Percentiles rank a stretch among this genome's conserved stretches.
These are phyloP conservation scores for Laspeyria flexula DNA, from an alignment of 2,888 invertebrate species.

Conservation along the genomic window DNA sequence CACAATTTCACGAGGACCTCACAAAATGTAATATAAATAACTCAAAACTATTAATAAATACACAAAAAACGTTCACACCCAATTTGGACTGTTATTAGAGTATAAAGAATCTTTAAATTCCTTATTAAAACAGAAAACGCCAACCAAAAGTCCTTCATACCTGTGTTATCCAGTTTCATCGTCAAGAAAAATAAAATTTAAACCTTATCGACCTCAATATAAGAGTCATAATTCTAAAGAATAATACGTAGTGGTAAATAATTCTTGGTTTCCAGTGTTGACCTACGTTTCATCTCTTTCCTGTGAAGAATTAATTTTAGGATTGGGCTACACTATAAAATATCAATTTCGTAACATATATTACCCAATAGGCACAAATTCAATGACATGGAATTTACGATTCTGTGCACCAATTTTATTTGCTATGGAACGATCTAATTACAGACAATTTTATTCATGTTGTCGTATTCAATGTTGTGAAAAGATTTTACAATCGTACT, in stretches of 20 bases:
- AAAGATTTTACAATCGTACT: slow-evolving; percentile 20
- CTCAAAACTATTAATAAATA: slow-evolving; percentile 56
- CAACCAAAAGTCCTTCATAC: slow-evolving; percentile 61
- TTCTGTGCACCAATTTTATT: slow-evolving; percentile 23
- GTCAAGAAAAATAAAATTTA: neutral
- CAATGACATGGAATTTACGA: slow-evolving; percentile 36
- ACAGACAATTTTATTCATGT: slow-evolving; percentile 33
- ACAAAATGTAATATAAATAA: slow-evolving; percentile 60
- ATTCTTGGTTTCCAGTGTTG: slow-evolving; percentile 47
- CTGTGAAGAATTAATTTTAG: slow-evolving; percentile 68
- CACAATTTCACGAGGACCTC: slow-evolving; percentile 45
- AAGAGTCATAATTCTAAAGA: slow-evolving; percentile 34
- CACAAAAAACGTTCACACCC: slow-evolving; percentile 71
- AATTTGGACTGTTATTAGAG: slow-evolving; percentile 64
- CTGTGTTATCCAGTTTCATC: slow-evolving; percentile 36
- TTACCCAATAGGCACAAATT: slow-evolving; percentile 31
- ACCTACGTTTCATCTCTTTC: slow-evolving; percentile 61
- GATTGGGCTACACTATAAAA: slow-evolving; percentile 24
- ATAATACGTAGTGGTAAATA: slow-evolving; percentile 8
- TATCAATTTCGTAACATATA: slow-evolving; percentile 20
- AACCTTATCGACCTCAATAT: neutral
- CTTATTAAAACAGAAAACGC: slow-evolving; percentile 72
- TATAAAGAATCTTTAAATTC: slow-evolving; percentile 63
- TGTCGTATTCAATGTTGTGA: slow-evolving; percentile 25
- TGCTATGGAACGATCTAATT: slow-evolving; percentile 36